These are phyloP conservation scores for Anguilla japonica DNA, from an alignment of 2,113 vertebrate species.

Conservation along the genomic window DNA sequence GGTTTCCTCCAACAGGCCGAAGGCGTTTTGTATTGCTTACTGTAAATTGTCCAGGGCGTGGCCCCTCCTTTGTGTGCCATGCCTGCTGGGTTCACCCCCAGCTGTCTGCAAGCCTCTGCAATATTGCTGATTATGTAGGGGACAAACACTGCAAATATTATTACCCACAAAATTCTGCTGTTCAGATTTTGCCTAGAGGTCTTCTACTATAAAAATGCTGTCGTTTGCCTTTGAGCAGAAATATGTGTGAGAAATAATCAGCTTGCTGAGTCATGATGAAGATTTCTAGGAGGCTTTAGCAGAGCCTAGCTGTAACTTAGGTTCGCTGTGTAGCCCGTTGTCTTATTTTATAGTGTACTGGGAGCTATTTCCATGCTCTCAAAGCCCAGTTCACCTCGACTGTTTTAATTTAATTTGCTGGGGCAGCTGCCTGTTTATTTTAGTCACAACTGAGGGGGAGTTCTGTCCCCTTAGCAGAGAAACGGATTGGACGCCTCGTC, in stretches of 20 bases:
- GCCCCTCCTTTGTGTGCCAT: neutral
- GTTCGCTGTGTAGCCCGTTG: neutral
- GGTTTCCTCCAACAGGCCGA: neutral
- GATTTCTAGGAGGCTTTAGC: neutral
- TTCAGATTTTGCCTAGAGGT: too few species aligned
- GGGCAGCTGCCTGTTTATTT: constrained; percentile 50
- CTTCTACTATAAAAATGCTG: too few species aligned
- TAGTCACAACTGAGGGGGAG: constrained; percentile 16
- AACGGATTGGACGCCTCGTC: neutral
- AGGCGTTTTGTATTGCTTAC: neutral
- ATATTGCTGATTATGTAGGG: neutral
- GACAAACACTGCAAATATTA: neutral
- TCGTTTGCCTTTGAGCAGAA: neutral
- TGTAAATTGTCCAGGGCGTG: neutral
- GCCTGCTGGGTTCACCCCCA: neutral
- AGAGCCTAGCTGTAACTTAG: neutral
- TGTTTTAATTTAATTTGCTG: constrained; percentile 14
- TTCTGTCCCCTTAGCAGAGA: neutral
- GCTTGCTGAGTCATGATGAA: neutral
- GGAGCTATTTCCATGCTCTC: neutral
- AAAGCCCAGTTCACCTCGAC: neutral
- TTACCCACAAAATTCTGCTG: too few species aligned
- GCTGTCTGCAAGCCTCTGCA: neutral
- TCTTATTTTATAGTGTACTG: neutral
- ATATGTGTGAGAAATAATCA: neutral